These are phyloP conservation scores for Heterodera schachtii DNA, from an alignment of 1,140 invertebrate genomes.

Conservation along the genomic window DNA sequence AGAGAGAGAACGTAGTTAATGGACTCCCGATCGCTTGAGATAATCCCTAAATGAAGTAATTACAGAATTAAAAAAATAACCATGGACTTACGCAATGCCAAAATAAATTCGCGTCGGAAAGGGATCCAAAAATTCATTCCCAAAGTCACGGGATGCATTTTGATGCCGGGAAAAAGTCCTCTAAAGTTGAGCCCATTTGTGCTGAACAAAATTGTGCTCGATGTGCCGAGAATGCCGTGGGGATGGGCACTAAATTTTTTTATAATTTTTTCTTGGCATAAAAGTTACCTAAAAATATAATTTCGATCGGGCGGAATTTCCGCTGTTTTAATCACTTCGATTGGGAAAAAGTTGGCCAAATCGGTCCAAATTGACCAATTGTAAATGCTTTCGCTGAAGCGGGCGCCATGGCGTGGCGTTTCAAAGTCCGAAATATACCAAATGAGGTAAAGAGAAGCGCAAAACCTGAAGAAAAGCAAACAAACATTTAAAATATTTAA, in stretches of 20 bases:
- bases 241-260: constrained; percentile 73
- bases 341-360: constrained; percentile 67
- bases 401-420: background rate
- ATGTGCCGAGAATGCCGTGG: constrained; percentile 72
- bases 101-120: constrained; percentile 76
- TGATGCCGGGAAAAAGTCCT: constrained; percentile 78
- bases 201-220: constrained; percentile 70
- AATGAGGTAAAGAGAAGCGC: constrained; percentile 20
- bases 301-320: constrained; percentile 68
- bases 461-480: constrained; percentile 15
- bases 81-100: constrained; percentile 44
- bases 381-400: constrained; percentile 15
- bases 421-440: constrained; percentile 25
- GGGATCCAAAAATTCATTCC: constrained; percentile 80
- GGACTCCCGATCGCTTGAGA: constrained; percentile 52
- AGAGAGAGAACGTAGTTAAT: constrained; percentile 68
- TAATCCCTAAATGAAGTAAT: constrained; percentile 9
- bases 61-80: background rate
- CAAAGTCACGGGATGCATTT: constrained; percentile 75
- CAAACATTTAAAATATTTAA: background rate
- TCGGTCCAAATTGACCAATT: constrained; percentile 47
- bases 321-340: constrained; percentile 67
- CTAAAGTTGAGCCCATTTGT: constrained; percentile 76
- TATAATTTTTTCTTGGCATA: background rate
- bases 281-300: constrained; percentile 67